These are phyloP conservation scores for Delphinus delphis DNA, from an alignment of 2,113 vertebrate genomes.

Conservation along the genomic window DNA sequence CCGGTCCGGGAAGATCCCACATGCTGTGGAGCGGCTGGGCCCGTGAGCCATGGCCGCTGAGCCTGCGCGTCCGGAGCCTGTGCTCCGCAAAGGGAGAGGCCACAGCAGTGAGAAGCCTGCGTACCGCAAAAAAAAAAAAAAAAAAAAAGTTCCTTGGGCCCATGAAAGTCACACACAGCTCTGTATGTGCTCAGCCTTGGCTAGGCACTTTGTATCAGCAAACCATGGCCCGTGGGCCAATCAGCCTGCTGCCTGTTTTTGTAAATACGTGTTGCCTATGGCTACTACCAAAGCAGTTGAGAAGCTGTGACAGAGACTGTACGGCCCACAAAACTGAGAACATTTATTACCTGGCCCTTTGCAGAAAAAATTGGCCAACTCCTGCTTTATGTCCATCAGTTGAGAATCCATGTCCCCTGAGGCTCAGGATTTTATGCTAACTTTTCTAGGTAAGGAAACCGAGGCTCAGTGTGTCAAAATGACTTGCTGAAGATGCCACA, in stretches of 20 bases:
- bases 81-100: too few relatives aligned
- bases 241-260: not conserved
- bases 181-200: too few relatives aligned
- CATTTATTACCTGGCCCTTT: not conserved
- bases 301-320: not conserved
- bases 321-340: too few relatives aligned
- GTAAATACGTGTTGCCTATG: fast-evolving
- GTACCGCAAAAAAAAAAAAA: not conserved
- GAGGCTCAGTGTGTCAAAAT: not conserved
- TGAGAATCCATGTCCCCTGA: not conserved
- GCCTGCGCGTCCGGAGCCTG: too few relatives aligned
- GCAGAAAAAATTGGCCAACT: not conserved
- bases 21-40: too few relatives aligned
- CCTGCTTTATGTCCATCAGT: fast-evolving
- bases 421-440: not conserved
- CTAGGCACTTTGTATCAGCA: fast-evolving
- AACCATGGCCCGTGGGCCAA: not conserved
- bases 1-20: too few relatives aligned
- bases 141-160: not conserved
- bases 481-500: not conserved
- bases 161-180: fast-evolving
- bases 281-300: not conserved
- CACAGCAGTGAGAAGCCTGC: too few relatives aligned
- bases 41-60: too few relatives aligned
- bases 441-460: not conserved